Evolutionary conservation across 2,888 invertebrate genomes (phyloP).

Genomic region (Prionchulus punctatus): DNA sequence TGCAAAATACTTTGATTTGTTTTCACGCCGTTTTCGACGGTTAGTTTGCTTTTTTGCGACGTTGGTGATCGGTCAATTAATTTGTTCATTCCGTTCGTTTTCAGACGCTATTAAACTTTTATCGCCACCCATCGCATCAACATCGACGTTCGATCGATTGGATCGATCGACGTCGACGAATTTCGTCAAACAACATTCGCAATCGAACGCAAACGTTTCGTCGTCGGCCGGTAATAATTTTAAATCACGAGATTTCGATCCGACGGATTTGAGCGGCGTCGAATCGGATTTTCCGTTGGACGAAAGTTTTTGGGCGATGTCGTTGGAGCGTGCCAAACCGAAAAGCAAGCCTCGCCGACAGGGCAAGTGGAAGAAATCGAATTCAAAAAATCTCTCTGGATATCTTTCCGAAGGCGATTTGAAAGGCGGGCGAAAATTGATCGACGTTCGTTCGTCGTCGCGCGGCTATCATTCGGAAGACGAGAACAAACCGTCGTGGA

Average conservation of each 20-base stretch:
- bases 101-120: too few relatives aligned
- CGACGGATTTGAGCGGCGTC: background rate
- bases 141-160: too few relatives aligned
- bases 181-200: too few relatives aligned
- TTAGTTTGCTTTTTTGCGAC: too few relatives aligned
- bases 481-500: too few relatives aligned
- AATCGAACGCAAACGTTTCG: too few relatives aligned
- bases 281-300: background rate
- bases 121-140: too few relatives aligned
- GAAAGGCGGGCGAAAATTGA: too few relatives aligned
- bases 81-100: background rate
- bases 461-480: background rate
- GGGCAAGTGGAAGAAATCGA: background rate
- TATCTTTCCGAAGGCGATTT: background rate
- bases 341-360: background rate
- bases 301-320: background rate
- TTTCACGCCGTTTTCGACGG: constrained; percentile 1
- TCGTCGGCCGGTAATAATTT: too few relatives aligned
- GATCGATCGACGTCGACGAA: too few relatives aligned
- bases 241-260: background rate
- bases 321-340: background rate
- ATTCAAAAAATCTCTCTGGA: background rate
- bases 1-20: background rate
- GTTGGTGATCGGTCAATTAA: too few relatives aligned
- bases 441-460: background rate